Conservation (phyloP, 2,888 invertebrate genomes). For the Eutolmus rufibarbis region DNA sequence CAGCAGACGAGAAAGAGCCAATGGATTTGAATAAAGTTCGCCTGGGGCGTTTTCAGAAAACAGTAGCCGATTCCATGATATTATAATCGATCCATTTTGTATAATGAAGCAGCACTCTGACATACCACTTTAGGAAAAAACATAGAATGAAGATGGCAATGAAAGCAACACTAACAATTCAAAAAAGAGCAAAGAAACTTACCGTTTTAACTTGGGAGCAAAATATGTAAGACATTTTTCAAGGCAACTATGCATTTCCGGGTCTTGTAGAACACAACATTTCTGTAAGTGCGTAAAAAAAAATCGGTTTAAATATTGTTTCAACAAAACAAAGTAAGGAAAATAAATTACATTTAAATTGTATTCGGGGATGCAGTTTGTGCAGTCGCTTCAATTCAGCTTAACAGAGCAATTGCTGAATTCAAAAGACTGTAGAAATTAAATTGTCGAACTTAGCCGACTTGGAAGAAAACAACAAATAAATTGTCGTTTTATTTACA, state of each 20-base stretch:
- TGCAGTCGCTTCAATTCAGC: no score
- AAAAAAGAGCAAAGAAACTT: neutral
- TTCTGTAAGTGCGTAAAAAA: neutral
- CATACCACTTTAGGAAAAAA: neutral
- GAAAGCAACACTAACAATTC: neutral
- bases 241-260: neutral
- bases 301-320: neutral
- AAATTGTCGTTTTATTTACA: no score
- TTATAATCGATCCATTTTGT: constrained; percentile 42
- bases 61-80: constrained; percentile 42
- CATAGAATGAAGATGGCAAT: neutral
- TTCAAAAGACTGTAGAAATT: neutral
- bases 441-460: no score
- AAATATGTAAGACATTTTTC: neutral
- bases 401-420: no score
- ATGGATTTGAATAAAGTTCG: constrained; percentile 43
- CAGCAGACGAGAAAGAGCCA: neutral
- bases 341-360: neutral
- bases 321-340: neutral
- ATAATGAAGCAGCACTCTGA: constrained; percentile 17
- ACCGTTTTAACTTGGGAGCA: neutral
- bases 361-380: no score
- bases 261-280: neutral
- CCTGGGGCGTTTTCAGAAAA: constrained; percentile 35
- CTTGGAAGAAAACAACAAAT: no score